Percentiles rank a stretch among this genome's conserved stretches.
Evolutionary conservation across 2,888 invertebrate species (phyloP).

Genomic region (Phalangium opilio): DNA sequence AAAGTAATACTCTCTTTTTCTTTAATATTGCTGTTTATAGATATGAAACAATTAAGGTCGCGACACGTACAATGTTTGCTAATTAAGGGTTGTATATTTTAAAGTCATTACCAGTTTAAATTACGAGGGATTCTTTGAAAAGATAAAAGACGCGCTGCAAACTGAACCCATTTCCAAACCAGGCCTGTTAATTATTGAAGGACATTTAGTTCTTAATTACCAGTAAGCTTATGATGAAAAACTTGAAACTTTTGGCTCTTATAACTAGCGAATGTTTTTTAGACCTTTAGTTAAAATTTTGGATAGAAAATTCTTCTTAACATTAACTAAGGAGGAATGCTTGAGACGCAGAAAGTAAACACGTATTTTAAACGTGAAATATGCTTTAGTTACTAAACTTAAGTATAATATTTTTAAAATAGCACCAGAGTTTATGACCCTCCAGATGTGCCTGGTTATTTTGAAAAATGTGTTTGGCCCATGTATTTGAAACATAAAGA

Average conservation of each 20-base stretch:
- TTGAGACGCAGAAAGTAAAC: conserved; percentile 38
- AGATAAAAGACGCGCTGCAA: conserved; percentile 4
- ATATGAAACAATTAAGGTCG: too few relatives aligned
- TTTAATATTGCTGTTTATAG: too few relatives aligned
- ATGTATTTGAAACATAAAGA: conserved; percentile 40
- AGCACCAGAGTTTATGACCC: conserved; percentile 55
- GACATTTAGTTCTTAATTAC: conserved; percentile 19
- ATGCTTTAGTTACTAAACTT: too few relatives aligned
- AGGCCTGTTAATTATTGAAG: conserved; percentile 17
- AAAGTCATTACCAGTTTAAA: conserved; percentile 4
- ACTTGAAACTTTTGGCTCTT: conserved; percentile 1
- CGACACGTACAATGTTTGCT: too few relatives aligned
- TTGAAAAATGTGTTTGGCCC: conserved; percentile 83
- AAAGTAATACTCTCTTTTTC: conserved; percentile 3
- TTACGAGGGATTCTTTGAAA: conserved; percentile 15
- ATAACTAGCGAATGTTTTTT: conserved; percentile 3
- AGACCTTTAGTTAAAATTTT: conserved; percentile 37
- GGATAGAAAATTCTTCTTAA: conserved; percentile 55
- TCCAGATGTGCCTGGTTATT: conserved; percentile 73
- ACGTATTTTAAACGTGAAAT: too few relatives aligned
- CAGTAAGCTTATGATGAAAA: not conserved
- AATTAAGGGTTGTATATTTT: too few relatives aligned
- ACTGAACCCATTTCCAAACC: not conserved
- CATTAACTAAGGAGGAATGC: conserved; percentile 52
- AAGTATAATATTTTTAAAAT: too few relatives aligned